Percentiles rank a stretch among this genome's conserved stretches.
phyloP scores from a whole-genome alignment of 2,888 invertebrate species.

The Nemoura dubitans region DNA sequence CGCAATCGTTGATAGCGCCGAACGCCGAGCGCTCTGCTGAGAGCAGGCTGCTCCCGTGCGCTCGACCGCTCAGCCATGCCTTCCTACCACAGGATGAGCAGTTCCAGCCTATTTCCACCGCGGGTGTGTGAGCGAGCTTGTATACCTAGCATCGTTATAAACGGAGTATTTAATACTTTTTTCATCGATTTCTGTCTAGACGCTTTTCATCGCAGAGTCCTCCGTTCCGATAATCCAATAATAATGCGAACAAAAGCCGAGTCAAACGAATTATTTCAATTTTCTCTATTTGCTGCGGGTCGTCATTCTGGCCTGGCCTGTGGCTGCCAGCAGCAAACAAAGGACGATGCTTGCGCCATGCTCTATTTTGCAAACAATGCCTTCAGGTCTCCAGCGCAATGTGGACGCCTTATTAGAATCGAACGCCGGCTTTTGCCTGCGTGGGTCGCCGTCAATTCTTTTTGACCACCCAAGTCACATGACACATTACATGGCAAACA shows the following conservation, averaged over 20 bases:
- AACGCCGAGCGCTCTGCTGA: too few relatives aligned
- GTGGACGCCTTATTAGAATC: conserved; percentile 36
- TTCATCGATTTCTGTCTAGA: conserved; percentile 12
- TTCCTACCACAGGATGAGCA: background rate
- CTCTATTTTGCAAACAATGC: conserved; percentile 36
- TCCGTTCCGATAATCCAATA: background rate
- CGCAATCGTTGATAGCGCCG: too few relatives aligned
- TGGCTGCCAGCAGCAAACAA: background rate
- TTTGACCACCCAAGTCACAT: conserved; percentile 40
- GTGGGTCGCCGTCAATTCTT: conserved; percentile 33
- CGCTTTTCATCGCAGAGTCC: background rate
- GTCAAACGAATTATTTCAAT: background rate
- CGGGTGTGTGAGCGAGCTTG: too few relatives aligned
- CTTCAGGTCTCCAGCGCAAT: background rate
- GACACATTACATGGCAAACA: conserved; percentile 32
- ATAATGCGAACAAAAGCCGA: background rate
- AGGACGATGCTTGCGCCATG: background rate
- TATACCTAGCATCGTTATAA: background rate
- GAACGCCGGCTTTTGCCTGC: background rate
- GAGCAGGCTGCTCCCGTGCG: too few relatives aligned
- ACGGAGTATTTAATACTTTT: background rate
- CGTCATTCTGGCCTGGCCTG: too few relatives aligned
- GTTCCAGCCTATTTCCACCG: background rate
- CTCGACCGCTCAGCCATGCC: too few relatives aligned
- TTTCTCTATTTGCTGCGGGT: too few relatives aligned